Percentiles rank a stretch among this genome's conserved stretches.
Evolutionary conservation across 2,888 invertebrate genomes (phyloP).

Genomic region (Meta bourneti): DNA sequence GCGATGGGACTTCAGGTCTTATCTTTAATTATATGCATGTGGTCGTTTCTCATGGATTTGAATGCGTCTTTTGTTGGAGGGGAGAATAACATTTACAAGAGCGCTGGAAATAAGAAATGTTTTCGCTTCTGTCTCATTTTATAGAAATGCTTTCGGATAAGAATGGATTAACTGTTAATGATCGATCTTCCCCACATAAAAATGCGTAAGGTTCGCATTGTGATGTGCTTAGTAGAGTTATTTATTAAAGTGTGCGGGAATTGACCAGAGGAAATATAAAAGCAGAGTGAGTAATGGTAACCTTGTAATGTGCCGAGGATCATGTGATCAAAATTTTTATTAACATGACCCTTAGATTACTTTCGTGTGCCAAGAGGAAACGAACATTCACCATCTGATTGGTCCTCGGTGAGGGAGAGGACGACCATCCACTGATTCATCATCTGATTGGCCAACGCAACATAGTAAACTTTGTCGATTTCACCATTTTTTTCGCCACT

Average conservation of each 20-base stretch:
- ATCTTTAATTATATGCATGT: conserved; percentile 40
- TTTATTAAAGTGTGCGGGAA: background rate
- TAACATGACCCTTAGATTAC: too few species aligned
- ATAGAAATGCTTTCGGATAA: background rate
- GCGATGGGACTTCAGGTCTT: conserved; percentile 8
- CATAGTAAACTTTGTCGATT: too few species aligned
- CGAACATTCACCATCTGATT: too few species aligned
- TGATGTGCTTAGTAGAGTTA: background rate
- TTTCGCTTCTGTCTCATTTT: background rate
- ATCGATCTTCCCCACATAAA: background rate
- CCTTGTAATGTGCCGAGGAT: too few species aligned
- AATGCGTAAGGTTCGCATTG: background rate
- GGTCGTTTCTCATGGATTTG: conserved; percentile 25
- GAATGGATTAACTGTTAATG: background rate
- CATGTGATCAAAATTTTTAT: too few species aligned
- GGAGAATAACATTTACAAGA: background rate
- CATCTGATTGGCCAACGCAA: too few species aligned
- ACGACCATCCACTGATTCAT: too few species aligned
- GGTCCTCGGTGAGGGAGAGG: too few species aligned
- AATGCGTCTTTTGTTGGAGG: conserved; percentile 6
- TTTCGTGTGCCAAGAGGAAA: too few species aligned
- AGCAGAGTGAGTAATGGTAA: too few species aligned
- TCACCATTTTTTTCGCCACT: too few species aligned
- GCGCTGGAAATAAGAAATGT: background rate
- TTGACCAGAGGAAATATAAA: background rate